These are phyloP conservation scores for Geotrupes spiniger DNA, from an alignment of 2,888 invertebrate species.

Conservation along the genomic window DNA sequence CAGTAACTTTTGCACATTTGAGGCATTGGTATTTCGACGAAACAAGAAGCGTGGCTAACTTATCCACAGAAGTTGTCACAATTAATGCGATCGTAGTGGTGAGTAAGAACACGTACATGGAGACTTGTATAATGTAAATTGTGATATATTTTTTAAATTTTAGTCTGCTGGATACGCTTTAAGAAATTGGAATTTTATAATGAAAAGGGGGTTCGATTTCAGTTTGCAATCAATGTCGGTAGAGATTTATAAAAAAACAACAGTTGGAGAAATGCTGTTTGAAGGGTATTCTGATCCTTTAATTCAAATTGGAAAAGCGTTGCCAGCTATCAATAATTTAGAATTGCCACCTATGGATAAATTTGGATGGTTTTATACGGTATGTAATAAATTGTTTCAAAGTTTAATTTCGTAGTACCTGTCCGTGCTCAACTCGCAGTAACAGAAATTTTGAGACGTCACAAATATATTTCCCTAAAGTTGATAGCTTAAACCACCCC, in stretches of 20 bases:
- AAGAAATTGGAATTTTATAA: slow-evolving; percentile 56
- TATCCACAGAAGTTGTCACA: slow-evolving; percentile 68
- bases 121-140: too few species aligned
- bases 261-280: slow-evolving; percentile 70
- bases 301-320: slow-evolving; percentile 61
- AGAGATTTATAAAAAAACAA: slow-evolving; percentile 59
- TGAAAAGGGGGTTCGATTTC: slow-evolving; percentile 60
- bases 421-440: too few species aligned
- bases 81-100: slow-evolving; percentile 79
- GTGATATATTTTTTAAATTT: not conserved
- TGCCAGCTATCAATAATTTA: slow-evolving; percentile 44
- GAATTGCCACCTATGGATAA: slow-evolving; percentile 60
- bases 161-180: too few species aligned
- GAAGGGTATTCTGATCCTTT: slow-evolving; percentile 77
- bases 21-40: slow-evolving; percentile 70
- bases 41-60: slow-evolving; percentile 63
- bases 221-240: slow-evolving; percentile 57
- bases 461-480: too few species aligned
- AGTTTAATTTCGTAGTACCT: too few species aligned
- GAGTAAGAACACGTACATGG: too few species aligned
- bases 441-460: too few species aligned
- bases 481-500: too few species aligned
- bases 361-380: slow-evolving; percentile 84
- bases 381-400: slow-evolving; percentile 38
- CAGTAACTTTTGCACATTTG: slow-evolving; percentile 68